phyloP scores from a whole-genome alignment of 1,140 invertebrate genomes.

The Doryteuthis pealeii region DNA sequence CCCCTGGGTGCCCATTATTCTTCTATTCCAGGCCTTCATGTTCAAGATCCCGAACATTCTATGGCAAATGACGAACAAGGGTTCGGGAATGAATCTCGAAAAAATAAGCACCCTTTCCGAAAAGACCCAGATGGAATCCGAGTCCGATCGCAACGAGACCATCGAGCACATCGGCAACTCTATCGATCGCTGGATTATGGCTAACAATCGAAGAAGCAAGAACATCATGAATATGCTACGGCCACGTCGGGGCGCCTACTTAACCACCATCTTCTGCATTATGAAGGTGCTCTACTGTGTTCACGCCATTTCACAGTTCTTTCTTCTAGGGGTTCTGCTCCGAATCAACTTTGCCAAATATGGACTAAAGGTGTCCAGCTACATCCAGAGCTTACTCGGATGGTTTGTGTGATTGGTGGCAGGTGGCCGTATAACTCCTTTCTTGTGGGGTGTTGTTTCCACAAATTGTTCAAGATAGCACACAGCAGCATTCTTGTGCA shows the following conservation, averaged over 20 bases:
- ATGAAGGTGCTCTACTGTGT: constrained; percentile 42
- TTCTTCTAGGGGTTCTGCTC: constrained; percentile 47
- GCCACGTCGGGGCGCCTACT: constrained; percentile 59
- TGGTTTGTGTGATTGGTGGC: too few species aligned
- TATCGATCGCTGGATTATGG: constrained; percentile 42
- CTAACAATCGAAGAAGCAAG: constrained; percentile 33
- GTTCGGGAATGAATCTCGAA: constrained; percentile 43
- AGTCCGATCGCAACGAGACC: constrained; percentile 33
- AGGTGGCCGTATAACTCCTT: too few species aligned
- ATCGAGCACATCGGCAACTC: constrained; percentile 41
- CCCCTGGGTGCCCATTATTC: constrained; percentile 91
- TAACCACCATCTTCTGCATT: constrained; percentile 59
- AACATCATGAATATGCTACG: constrained; percentile 35
- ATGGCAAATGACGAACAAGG: constrained; percentile 46
- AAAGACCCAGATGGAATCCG: constrained; percentile 32
- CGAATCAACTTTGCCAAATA: constrained; percentile 30
- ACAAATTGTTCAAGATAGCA: too few species aligned
- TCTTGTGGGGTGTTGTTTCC: too few species aligned
- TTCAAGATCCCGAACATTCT: constrained; percentile 85
- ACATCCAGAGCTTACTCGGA: neutral
- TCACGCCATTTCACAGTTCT: constrained; percentile 44
- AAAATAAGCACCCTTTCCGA: constrained; percentile 70
- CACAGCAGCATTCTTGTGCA: too few species aligned
- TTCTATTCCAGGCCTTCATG: constrained; percentile 86
- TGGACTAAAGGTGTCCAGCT: constrained; percentile 32